These are phyloP conservation scores for Drosophila meridiana DNA, from an alignment of 2,888 invertebrate genomes.

Conservation along the genomic window DNA sequence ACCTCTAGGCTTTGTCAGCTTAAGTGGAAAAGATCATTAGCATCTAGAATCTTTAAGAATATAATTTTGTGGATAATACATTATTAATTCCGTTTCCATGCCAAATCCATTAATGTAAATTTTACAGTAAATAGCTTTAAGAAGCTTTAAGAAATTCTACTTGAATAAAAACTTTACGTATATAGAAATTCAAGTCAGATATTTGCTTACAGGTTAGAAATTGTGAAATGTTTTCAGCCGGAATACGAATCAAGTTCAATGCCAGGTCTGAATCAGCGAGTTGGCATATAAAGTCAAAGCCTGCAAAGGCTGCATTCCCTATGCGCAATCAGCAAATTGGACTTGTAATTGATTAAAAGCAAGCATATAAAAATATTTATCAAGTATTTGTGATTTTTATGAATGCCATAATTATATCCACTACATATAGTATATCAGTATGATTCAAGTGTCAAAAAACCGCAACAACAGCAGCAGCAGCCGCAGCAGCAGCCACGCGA, in stretches of 20 bases:
- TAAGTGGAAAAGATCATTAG: constrained; percentile 16
- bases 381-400: constrained; percentile 66
- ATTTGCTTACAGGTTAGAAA: constrained; percentile 27
- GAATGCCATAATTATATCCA: constrained; percentile 45
- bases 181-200: background rate
- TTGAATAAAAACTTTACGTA: constrained; percentile 5
- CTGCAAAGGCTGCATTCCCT: constrained; percentile 42
- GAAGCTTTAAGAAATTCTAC: constrained; percentile 25
- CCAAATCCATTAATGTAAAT: background rate
- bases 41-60: constrained; percentile 5
- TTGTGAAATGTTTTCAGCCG: constrained; percentile 44
- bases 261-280: constrained; percentile 47
- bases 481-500: constrained; percentile 63
- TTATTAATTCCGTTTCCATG: constrained; percentile 7
- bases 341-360: constrained; percentile 71
- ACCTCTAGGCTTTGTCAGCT: constrained; percentile 25
- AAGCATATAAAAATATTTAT: constrained; percentile 67
- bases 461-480: constrained; percentile 12
- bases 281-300: constrained; percentile 37
- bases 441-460: constrained; percentile 47
- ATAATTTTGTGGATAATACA: background rate
- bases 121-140: constrained; percentile 44
- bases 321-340: constrained; percentile 38
- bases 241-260: constrained; percentile 49
- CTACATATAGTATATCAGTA: constrained; percentile 13